These are phyloP conservation scores for Idaea aversata DNA, from an alignment of 2,888 invertebrate genomes.

Conservation along the genomic window DNA sequence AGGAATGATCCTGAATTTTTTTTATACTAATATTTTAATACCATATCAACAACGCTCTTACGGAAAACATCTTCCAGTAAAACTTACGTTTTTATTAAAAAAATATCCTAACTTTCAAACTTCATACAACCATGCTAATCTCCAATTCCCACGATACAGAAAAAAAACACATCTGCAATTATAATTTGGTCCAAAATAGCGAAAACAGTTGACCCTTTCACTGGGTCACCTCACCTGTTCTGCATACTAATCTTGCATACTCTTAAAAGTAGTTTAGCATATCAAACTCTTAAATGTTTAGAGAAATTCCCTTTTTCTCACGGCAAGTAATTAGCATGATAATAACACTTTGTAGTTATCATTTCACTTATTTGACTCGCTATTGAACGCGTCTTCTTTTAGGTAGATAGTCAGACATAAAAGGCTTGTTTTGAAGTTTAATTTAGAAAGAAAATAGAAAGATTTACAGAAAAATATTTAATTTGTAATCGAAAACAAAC, in stretches of 20 bases:
- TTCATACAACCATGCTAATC: neutral
- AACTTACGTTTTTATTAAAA: no score
- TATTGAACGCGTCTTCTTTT: no score
- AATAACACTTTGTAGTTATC: slow-evolving; percentile 23
- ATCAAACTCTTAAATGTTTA: slow-evolving; percentile 10
- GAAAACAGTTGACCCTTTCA: slow-evolving; percentile 49
- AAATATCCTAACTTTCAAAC: no score
- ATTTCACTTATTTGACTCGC: slow-evolving; percentile 31
- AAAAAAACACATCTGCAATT: slow-evolving; percentile 49
- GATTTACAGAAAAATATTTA: no score
- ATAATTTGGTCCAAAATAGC: slow-evolving; percentile 41
- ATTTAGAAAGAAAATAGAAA: no score
- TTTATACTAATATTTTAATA: no score
- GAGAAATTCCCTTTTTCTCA: slow-evolving; percentile 46
- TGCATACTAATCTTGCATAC: slow-evolving; percentile 36
- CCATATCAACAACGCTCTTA: no score
- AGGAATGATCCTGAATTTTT: no score
- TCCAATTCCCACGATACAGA: slow-evolving; percentile 26
- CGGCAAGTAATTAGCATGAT: slow-evolving; percentile 50
- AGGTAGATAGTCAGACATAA: no score
- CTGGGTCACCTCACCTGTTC: slow-evolving; percentile 67
- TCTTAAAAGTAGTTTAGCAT: slow-evolving; percentile 37
- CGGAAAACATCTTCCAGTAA: no score
- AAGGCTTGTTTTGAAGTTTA: no score
- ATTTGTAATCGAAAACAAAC: no score